Evolutionary conservation across 2,113 vertebrate species (phyloP), one percentile per base, ranked within the genome.

Genomic region (Grallaria varia): DNA sequence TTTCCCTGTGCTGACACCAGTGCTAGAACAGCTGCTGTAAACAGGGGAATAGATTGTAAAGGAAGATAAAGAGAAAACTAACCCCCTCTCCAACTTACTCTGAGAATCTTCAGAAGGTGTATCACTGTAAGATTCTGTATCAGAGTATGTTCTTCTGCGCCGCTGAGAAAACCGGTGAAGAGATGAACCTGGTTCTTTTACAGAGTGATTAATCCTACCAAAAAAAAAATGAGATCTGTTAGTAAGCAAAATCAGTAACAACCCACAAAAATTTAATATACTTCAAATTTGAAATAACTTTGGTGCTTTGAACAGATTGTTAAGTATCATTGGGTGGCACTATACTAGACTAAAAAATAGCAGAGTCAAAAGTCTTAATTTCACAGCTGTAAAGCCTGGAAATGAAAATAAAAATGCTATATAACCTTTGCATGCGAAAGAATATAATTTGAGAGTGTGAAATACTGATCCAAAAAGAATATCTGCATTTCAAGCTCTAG

Each of bases 41-140:
- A 68, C 22, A 45, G n/a, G 25, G 33, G 60, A 71, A 91, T 60
- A n/a, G 92, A 58, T 39, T 35, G 45, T 81, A 63, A 35, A 9
- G 6, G 66, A 78, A 55, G 33, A 76, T 17, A 82, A 13, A 88
- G 30, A n/a, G 74, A 67, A 75, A 83, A 47, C 7, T 31, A 66
- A 3, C 7, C 31, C 13, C 42, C 20, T 67, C 72, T 42, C 84
- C 75, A 89, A 98, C 98, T 98, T 97, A 99, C 99, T 97, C 66
- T 98, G 98, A 87, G 96, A 93, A 66, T 99, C 98, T 93, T 99
- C 98, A 39, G 91, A 69, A 53, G 92, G 92, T 86, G 66, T 50
- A 75, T 98, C 98, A 79, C 94, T 98, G 89, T 91, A 97, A 71
- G 98, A 97, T 93, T 99, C 99, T 67, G 98, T 98, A 94, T 98